These are phyloP conservation scores for Lasioglossum leucozonium DNA, from an alignment of 2,888 invertebrate genomes.

Conservation along the genomic window DNA sequence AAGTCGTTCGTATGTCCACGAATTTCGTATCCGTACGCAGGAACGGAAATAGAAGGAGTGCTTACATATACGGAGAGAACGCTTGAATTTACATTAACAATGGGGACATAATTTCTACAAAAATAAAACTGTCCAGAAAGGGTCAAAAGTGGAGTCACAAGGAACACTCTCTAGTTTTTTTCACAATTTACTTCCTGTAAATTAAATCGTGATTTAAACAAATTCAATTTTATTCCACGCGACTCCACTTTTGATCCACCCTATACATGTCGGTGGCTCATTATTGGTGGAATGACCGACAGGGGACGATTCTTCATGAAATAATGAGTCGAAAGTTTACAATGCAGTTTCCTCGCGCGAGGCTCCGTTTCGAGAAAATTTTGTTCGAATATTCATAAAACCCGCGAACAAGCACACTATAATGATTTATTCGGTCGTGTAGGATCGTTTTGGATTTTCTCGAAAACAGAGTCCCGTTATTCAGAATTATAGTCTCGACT, in stretches of 20 bases:
- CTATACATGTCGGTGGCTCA: not conserved
- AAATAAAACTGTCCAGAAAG: constrained; percentile 22
- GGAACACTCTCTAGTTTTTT: not conserved
- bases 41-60: constrained; percentile 18
- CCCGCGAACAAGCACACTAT: not conserved
- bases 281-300: not conserved
- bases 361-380: not conserved
- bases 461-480: not conserved
- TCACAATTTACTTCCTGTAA: not conserved
- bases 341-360: not conserved
- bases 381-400: not conserved
- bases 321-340: not conserved
- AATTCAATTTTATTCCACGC: not conserved
- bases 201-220: not conserved
- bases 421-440: not conserved
- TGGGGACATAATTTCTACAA: constrained; percentile 20
- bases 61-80: not conserved
- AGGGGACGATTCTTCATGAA: not conserved
- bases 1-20: not conserved
- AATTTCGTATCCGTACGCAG: not conserved
- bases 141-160: not conserved
- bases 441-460: not conserved
- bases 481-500: not conserved
- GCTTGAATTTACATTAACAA: constrained; percentile 3
- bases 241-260: not conserved